A percentile compares a stretch with the other conserved stretches of the same genome.
phyloP scores from a whole-genome alignment of 2,113 vertebrate species.

The Rhombomys opimus region DNA sequence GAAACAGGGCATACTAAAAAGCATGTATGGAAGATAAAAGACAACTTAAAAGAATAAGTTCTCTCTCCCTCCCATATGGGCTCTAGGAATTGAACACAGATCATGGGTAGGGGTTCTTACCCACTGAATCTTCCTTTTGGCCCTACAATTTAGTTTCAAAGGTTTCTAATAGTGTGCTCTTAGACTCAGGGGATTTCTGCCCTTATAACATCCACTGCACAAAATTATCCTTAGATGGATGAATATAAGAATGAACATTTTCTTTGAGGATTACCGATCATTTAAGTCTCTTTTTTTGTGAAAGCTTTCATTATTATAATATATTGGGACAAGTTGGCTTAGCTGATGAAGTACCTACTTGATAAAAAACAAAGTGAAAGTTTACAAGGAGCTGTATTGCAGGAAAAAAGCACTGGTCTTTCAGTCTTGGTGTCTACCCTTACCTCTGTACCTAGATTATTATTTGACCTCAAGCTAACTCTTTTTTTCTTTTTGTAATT shows the following conservation, averaged over 20 bases:
- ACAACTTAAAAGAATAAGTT: not conserved
- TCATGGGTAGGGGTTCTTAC: not conserved
- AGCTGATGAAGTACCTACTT: constrained; percentile 11
- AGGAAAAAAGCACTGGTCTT: not conserved
- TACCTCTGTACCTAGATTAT: constrained; percentile 11
- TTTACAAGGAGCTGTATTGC: constrained; percentile 8
- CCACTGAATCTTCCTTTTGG: not conserved
- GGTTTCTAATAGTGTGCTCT: not conserved
- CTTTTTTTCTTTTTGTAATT: not conserved
- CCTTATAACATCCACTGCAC: not conserved
- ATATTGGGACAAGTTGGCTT: not conserved
- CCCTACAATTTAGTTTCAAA: not conserved
- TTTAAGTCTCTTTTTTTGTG: not conserved
- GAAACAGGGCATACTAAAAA: not conserved
- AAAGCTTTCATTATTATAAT: not conserved
- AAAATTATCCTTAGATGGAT: not conserved
- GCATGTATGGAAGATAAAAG: not conserved
- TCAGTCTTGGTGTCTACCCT: not conserved
- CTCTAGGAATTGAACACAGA: not conserved
- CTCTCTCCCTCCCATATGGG: not conserved
- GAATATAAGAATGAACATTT: not conserved
- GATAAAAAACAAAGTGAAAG: not conserved
- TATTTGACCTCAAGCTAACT: not conserved
- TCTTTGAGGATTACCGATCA: not conserved
- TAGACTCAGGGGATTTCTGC: not conserved